Conservation (phyloP, 2,113 vertebrate genomes). For the Pelobates fuscus region DNA sequence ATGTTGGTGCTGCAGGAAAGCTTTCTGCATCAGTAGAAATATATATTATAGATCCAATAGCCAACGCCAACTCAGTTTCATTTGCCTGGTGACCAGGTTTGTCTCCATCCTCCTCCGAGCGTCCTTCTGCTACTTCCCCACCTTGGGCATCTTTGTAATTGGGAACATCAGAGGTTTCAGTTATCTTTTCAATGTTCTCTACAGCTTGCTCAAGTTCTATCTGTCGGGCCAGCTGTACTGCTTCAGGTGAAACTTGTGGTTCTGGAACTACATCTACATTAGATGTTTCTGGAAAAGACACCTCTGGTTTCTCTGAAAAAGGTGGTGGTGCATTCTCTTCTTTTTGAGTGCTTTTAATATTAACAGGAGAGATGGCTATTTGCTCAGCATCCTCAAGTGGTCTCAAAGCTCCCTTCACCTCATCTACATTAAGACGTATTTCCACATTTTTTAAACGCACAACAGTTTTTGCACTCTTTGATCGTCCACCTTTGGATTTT, state of each 20-base stretch:
- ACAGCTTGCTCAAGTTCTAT: constrained; percentile 93
- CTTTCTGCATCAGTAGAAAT: constrained; percentile 80
- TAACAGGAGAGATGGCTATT: constrained; percentile 56
- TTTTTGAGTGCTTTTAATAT: constrained; percentile 70
- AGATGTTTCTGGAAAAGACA: constrained; percentile 51
- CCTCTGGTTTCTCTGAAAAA: constrained; percentile 68
- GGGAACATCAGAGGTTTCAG: constrained; percentile 70
- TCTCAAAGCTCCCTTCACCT: constrained; percentile 73
- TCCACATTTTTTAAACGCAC: constrained; percentile 80
- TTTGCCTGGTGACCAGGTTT: constrained; percentile 87
- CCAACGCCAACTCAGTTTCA: constrained; percentile 93
- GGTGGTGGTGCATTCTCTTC: constrained; percentile 62
- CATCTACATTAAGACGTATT: constrained; percentile 77
- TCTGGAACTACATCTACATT: constrained; percentile 71
- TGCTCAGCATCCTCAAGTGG: constrained; percentile 68
- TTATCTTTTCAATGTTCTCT: constrained; percentile 92
- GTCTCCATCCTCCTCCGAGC: constrained; percentile 78
- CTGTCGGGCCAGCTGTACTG: constrained; percentile 81
- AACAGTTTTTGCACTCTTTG: constrained; percentile 78
- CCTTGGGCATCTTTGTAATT: constrained; percentile 78
- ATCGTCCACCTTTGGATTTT: constrained; percentile 82
- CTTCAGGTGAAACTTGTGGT: constrained; percentile 68
- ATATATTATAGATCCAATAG: constrained; percentile 95
- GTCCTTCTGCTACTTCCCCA: constrained; percentile 63
- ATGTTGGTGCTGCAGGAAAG: constrained; percentile 74